Conservation (phyloP, 2,797 vertebrate genomes). For the Rhabdophis nuchalis region DNA sequence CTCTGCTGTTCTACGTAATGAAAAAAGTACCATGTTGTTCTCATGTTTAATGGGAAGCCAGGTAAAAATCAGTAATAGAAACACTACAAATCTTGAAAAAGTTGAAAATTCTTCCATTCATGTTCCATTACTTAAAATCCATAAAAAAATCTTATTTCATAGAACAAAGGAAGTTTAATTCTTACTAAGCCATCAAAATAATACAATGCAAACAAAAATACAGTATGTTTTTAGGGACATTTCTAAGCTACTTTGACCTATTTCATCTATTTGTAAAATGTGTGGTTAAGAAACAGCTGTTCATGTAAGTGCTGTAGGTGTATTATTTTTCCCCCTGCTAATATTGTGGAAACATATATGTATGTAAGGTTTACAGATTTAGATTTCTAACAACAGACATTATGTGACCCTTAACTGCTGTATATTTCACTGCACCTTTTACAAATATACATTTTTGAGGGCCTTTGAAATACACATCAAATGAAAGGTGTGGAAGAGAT, state of each 20-base stretch:
- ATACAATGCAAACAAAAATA: not conserved
- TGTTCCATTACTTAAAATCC: not conserved
- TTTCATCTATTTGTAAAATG: not conserved
- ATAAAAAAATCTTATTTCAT: not conserved
- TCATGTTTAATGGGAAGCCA: not conserved
- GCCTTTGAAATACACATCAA: not conserved
- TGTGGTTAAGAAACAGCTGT: not conserved
- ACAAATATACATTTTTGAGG: not conserved
- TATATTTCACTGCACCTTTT: not conserved
- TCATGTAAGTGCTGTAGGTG: not conserved
- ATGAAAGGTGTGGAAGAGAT: slow-evolving; percentile 50
- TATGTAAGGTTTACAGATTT: not conserved
- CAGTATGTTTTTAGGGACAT: too few species aligned
- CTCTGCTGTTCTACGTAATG: not conserved
- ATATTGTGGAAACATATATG: not conserved
- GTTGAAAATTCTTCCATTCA: not conserved
- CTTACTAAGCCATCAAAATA: not conserved
- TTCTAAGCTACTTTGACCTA: not conserved
- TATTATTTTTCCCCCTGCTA: not conserved
- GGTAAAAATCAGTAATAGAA: not conserved
- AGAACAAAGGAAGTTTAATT: not conserved
- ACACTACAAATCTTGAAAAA: not conserved
- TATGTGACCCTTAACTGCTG: not conserved
- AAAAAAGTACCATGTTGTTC: not conserved
- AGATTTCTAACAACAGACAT: not conserved